Evolutionary conservation across 2,888 invertebrate species (phyloP).

Genomic region (Microplitis deprimator): DNA sequence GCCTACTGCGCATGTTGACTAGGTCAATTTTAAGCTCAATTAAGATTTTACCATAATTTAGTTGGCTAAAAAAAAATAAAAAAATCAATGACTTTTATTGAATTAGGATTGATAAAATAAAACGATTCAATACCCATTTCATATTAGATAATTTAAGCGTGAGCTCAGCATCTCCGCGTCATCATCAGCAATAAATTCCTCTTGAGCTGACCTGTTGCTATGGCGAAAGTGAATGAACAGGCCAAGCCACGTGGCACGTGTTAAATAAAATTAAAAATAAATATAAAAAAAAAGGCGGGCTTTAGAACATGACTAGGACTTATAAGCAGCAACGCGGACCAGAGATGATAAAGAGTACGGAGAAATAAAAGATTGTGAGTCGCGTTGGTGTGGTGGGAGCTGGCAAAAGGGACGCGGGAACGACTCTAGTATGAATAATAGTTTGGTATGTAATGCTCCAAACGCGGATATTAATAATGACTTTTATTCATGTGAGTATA

Average conservation of each 20-base stretch:
- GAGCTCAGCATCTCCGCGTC: slow-evolving; percentile 19
- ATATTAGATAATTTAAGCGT: background rate
- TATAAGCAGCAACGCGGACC: background rate
- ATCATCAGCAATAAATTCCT: background rate
- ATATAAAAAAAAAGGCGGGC: slow-evolving; percentile 13
- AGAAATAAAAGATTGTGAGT: background rate
- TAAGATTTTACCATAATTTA: background rate
- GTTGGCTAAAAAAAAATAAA: background rate
- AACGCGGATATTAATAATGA: too few species aligned
- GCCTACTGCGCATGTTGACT: slow-evolving; percentile 21
- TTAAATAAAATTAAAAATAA: slow-evolving; percentile 19
- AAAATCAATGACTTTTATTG: slow-evolving; percentile 5
- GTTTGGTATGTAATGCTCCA: slow-evolving; percentile 3
- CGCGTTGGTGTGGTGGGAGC: background rate
- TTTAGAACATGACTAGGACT: background rate
- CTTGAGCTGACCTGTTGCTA: slow-evolving; percentile 29
- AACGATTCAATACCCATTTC: too few species aligned
- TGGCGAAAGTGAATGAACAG: slow-evolving; percentile 35
- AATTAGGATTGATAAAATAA: background rate
- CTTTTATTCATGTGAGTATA: too few species aligned
- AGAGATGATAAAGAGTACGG: background rate
- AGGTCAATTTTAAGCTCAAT: slow-evolving; percentile 19
- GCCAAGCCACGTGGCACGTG: slow-evolving; percentile 6
- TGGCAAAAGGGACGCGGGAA: background rate
- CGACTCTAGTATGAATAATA: background rate